Evolutionary conservation across 2,113 vertebrate species (phyloP).

Genomic region (Hippocampus guttulatus): DNA sequence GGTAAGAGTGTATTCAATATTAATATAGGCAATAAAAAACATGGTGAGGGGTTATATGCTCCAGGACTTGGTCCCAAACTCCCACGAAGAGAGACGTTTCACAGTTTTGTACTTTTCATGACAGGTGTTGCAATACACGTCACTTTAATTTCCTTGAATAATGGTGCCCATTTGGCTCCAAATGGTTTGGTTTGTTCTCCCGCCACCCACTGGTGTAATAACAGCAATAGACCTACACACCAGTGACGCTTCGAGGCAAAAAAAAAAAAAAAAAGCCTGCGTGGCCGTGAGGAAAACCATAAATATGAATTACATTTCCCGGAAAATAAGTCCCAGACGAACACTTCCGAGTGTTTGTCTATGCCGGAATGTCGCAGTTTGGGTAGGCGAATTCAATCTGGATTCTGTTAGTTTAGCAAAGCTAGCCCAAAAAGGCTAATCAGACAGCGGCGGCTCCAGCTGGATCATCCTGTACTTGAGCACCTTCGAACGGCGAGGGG

Average conservation of each 20-base stretch:
- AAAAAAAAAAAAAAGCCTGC: not conserved
- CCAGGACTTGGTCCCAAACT: not conserved
- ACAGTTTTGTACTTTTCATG: not conserved
- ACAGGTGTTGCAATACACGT: not conserved
- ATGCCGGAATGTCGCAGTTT: not conserved
- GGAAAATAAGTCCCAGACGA: not conserved
- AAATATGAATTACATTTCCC: not conserved
- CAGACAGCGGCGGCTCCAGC: not conserved
- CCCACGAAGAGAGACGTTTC: not conserved
- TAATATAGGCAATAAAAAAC: not conserved
- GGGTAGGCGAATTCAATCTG: not conserved
- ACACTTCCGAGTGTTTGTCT: not conserved
- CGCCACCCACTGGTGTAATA: conserved; percentile 61
- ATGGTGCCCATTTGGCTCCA: not conserved
- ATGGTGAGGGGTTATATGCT: not conserved
- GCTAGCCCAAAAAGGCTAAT: not conserved
- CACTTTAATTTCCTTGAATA: not conserved
- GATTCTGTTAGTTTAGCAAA: not conserved
- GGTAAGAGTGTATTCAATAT: not conserved
- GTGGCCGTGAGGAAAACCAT: not conserved
- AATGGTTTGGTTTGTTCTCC: conserved; percentile 60
- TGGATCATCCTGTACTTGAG: not conserved
- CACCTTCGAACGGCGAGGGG: not conserved
- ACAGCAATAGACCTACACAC: conserved; percentile 26
- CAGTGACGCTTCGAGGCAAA: not conserved